Evolutionary conservation across 2,113 vertebrate species (phyloP), one percentile per base, ranked within the genome.

Genomic region (Nipponia nippon): DNA sequence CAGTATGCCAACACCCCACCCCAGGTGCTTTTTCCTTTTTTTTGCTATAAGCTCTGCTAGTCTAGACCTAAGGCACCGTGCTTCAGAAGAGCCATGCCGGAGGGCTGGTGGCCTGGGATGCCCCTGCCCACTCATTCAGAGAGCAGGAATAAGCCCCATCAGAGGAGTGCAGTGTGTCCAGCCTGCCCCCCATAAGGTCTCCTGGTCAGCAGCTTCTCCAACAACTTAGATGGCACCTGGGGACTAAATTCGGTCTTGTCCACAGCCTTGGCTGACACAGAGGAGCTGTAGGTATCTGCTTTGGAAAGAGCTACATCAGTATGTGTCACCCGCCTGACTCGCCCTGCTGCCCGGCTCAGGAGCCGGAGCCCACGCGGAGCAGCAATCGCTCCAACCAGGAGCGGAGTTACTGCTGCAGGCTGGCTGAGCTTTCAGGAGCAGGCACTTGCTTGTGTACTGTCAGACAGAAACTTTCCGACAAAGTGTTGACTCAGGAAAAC

Each of bases 341-440:
- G 1, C 49, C 1, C 1, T 6, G 56, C 32, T 47, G 36, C 53
- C 53, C 7, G 44, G 47, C 30, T 17, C 13, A 3, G 58, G 67
- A 67, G 59, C 52, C 27, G 83, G 17, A 85, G 36, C 46, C 82
- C 75, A 22, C 5, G 0, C 1, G 3, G 69, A 56, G 11, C 59
- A 27, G 44, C 4, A 7, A 7, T 26, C 2, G 1, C 26, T 18
- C 72, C 29, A 18, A 3, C 0, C 2, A 0, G 59, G 69, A 87
- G 55, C 8, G 0, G 49, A 4, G 6, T 5, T 32, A 34, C 23
- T 38, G 47, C 46, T 0, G 0, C 56, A 32, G 52, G 42, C 56
- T 76, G 80, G 7, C 84, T 20, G 49, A 36, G 70, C 34, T 2
- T 6, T 12, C 44, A 12, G 73, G 26, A 63, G 17, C 0, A 32